Evolutionary conservation across 2,888 invertebrate species (phyloP).

Genomic region (Hyposoter didymator): DNA sequence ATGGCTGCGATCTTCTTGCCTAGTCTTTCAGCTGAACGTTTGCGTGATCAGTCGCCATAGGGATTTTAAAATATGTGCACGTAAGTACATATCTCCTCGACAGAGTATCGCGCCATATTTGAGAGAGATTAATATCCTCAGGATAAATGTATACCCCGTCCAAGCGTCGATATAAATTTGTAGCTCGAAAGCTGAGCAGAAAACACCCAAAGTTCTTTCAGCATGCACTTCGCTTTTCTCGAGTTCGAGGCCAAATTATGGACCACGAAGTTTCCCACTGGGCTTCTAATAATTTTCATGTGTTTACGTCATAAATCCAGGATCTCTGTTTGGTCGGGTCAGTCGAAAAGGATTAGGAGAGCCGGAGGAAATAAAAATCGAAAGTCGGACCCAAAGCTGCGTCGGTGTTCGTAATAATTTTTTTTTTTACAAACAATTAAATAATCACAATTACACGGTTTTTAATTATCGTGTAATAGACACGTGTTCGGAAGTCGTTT

Average conservation of each 20-base stretch:
- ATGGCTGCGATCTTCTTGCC: constrained; percentile 29
- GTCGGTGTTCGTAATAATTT: neutral
- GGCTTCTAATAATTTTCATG: neutral
- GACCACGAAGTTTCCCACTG: neutral
- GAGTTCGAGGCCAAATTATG: neutral
- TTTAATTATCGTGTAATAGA: constrained; percentile 12
- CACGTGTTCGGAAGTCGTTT: constrained; percentile 1
- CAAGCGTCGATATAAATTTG: neutral
- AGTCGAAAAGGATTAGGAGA: neutral
- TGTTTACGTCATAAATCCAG: neutral
- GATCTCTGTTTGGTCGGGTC: too few species aligned
- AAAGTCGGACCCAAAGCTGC: neutral
- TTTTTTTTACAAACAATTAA: constrained; percentile 9
- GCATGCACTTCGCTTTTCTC: neutral
- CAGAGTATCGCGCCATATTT: constrained; percentile 13
- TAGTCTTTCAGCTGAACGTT: constrained; percentile 13
- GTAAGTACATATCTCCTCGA: neutral
- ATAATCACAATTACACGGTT: constrained; percentile 26
- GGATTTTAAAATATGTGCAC: neutral
- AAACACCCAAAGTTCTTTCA: constrained; percentile 5
- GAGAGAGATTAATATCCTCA: neutral
- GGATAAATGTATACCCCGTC: neutral
- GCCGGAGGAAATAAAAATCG: neutral
- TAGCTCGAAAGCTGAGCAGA: constrained; percentile 15
- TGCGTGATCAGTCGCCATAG: constrained; percentile 45